Percentiles rank a stretch among this genome's conserved stretches.
Conservation (phyloP, 2,797 vertebrate genomes). For the Cryptoprocta ferox region DNA sequence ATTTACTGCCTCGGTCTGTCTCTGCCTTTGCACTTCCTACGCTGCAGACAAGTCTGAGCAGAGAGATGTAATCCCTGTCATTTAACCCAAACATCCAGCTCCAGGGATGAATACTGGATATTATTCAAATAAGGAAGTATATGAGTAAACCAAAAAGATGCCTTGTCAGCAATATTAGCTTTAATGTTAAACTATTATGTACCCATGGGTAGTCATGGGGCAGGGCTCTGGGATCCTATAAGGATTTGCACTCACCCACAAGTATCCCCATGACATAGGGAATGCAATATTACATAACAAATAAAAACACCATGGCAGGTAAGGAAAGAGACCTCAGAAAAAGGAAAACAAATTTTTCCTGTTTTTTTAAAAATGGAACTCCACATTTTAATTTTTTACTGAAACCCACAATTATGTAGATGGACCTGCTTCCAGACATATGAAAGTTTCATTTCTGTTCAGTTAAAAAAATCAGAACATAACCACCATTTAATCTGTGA, state of each 20-base stretch:
- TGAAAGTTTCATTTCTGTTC: neutral
- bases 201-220: neutral
- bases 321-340: neutral
- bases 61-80: neutral
- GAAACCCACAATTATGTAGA: neutral
- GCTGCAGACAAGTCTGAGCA: neutral
- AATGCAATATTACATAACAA: neutral
- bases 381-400: neutral
- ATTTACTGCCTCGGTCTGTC: neutral
- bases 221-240: neutral
- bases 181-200: neutral
- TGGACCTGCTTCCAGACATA: neutral
- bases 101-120: neutral
- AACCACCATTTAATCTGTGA: neutral
- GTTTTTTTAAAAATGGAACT: neutral
- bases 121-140: neutral
- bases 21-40: neutral
- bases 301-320: neutral
- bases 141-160: neutral
- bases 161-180: neutral
- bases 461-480: neutral
- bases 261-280: neutral
- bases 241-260: neutral
- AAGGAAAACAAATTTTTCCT: neutral
- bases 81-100: neutral